Evolutionary conservation across 2,797 vertebrate species (phyloP).

Genomic region (Erpetoichthys calabaricus): DNA sequence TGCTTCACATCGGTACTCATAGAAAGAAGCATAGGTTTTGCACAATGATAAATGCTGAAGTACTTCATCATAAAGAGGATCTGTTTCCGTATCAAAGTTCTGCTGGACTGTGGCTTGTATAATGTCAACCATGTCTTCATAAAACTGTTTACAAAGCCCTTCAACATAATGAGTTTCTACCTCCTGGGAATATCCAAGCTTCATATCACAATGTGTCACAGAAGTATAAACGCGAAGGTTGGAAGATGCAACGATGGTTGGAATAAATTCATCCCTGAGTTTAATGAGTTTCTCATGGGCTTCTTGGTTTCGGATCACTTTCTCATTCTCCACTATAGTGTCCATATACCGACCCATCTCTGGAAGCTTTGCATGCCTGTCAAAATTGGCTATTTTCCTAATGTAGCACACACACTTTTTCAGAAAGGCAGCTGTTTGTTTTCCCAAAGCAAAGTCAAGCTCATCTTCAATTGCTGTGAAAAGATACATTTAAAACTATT

Average conservation of each 20-base stretch:
- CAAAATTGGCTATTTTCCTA: constrained; percentile 93
- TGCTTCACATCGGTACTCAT: constrained; percentile 77
- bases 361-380: constrained; percentile 85
- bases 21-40: constrained; percentile 75
- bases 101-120: constrained; percentile 95
- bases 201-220: constrained; percentile 97
- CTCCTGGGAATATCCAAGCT: constrained; percentile 87
- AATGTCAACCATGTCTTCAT: constrained; percentile 97
- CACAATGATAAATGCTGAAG: constrained; percentile 89
- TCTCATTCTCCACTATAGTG: constrained; percentile 60
- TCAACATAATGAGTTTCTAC: constrained; percentile 96
- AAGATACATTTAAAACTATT: constrained; percentile 13
- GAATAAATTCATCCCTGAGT: constrained; percentile 94
- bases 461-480: constrained; percentile 87
- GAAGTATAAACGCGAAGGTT: constrained; percentile 95
- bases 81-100: constrained; percentile 90
- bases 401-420: constrained; percentile 98
- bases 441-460: constrained; percentile 92
- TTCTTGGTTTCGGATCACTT: constrained; percentile 78
- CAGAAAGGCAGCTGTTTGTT: constrained; percentile 92
- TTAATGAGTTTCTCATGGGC: constrained; percentile 85
- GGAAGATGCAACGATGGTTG: constrained; percentile 82
- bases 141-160: constrained; percentile 95
- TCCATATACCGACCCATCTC: constrained; percentile 95
- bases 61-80: constrained; percentile 82